Percentiles rank a stretch among this genome's conserved stretches.
These are phyloP conservation scores for Cephus cinctus DNA, from an alignment of 1,140 invertebrate genomes.

Conservation along the genomic window DNA sequence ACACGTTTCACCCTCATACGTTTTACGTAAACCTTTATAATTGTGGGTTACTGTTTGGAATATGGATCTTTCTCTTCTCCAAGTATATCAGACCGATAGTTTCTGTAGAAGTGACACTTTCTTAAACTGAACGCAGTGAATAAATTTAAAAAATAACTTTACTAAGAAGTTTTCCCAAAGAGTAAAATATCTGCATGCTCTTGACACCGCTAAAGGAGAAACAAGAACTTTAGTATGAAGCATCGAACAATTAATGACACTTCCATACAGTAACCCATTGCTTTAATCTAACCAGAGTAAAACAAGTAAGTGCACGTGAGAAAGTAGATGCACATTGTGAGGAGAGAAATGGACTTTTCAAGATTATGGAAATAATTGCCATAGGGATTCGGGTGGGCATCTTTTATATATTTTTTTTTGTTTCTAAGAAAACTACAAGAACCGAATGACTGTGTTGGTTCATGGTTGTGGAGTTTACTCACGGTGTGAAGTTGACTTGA, in stretches of 20 bases:
- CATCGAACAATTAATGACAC: too few species aligned
- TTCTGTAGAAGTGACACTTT: too few species aligned
- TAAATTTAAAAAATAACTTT: too few species aligned
- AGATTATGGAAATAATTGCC: conserved; percentile 34
- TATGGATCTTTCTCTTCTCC: background rate
- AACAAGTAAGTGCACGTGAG: conserved; percentile 30
- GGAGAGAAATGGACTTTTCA: conserved; percentile 30
- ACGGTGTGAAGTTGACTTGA: conserved; percentile 50
- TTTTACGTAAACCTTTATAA: conserved; percentile 23
- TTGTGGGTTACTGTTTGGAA: conserved; percentile 36
- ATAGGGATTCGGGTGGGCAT: conserved; percentile 34
- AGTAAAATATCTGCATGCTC: too few species aligned
- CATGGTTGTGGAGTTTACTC: conserved; percentile 47
- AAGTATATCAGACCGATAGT: too few species aligned
- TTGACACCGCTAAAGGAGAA: too few species aligned
- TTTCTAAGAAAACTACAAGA: conserved; percentile 40
- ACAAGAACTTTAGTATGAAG: too few species aligned
- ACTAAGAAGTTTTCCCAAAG: too few species aligned
- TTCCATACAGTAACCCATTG: conserved; percentile 33
- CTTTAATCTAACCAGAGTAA: conserved; percentile 29
- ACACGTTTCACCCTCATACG: conserved; percentile 29
- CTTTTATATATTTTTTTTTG: too few species aligned
- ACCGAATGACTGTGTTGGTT: conserved; percentile 33
- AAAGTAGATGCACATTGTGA: conserved; percentile 34
- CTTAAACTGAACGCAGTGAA: too few species aligned